Evolutionary conservation across 2,797 vertebrate species (phyloP).

Genomic region (Acrocephalus scirpaceus): DNA sequence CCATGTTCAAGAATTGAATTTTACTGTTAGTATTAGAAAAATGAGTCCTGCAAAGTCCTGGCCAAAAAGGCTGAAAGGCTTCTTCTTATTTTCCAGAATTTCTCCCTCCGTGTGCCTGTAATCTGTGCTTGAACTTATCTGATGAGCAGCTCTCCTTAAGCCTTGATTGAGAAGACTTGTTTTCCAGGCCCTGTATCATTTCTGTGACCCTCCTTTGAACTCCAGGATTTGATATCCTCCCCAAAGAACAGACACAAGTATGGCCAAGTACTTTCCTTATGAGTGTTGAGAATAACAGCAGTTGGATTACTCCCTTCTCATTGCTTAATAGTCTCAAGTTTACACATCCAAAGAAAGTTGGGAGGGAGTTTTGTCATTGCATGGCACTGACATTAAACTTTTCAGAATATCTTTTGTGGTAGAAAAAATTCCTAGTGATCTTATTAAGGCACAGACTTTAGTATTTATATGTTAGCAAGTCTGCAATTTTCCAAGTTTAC

Average conservation of each 20-base stretch:
- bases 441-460: background rate
- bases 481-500: background rate
- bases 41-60: background rate
- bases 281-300: background rate
- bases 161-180: background rate
- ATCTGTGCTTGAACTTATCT: background rate
- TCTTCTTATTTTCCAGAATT: background rate
- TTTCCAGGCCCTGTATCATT: background rate
- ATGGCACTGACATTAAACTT: background rate
- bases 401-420: background rate
- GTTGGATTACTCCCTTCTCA: background rate
- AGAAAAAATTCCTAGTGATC: background rate
- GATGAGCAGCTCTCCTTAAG: background rate
- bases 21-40: background rate
- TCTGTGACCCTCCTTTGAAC: slow-evolving; percentile 39
- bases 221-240: background rate
- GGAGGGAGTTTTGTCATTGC: background rate
- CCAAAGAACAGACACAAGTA: background rate
- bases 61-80: background rate
- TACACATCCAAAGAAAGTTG: background rate
- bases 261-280: background rate
- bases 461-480: background rate
- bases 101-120: background rate
- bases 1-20: background rate
- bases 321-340: background rate